Percentiles rank a stretch among this genome's conserved stretches.
These are phyloP conservation scores for Coelopa frigida DNA, from an alignment of 1,140 invertebrate species.

Conservation along the genomic window DNA sequence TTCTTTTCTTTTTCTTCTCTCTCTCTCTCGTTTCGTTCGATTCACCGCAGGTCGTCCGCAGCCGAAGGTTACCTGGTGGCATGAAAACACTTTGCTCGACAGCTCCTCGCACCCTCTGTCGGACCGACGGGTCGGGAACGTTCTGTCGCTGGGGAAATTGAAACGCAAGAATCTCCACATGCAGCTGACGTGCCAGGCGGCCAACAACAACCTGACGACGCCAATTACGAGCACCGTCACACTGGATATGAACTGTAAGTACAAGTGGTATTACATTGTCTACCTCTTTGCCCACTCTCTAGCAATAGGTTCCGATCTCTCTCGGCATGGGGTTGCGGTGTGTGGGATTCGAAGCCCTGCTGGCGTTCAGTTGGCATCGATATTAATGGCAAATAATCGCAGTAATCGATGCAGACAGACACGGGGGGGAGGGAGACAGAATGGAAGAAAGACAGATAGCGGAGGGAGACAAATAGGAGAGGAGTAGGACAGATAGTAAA, in stretches of 20 bases:
- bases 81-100: slow-evolving; percentile 69
- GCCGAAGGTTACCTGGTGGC: slow-evolving; percentile 78
- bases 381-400: too few relatives aligned
- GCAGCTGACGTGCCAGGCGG: slow-evolving; percentile 65
- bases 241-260: slow-evolving; percentile 75
- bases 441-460: too few relatives aligned
- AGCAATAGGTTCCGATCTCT: too few relatives aligned
- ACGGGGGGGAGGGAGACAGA: too few relatives aligned
- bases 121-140: slow-evolving; percentile 58
- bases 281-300: too few relatives aligned
- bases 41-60: slow-evolving; percentile 70
- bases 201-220: slow-evolving; percentile 67
- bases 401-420: too few relatives aligned
- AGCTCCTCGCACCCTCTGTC: slow-evolving; percentile 56
- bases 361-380: too few relatives aligned
- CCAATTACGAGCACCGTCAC: slow-evolving; percentile 67
- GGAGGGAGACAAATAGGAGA: too few relatives aligned
- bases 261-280: background rate
- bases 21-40: too few relatives aligned
- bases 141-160: slow-evolving; percentile 57
- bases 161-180: slow-evolving; percentile 60
- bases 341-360: too few relatives aligned
- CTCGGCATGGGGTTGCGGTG: too few relatives aligned
- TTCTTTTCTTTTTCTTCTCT: slow-evolving; percentile 12
- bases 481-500: too few relatives aligned